Evolutionary conservation across 2,113 vertebrate species (phyloP).

Genomic region (Mellivora capensis): DNA sequence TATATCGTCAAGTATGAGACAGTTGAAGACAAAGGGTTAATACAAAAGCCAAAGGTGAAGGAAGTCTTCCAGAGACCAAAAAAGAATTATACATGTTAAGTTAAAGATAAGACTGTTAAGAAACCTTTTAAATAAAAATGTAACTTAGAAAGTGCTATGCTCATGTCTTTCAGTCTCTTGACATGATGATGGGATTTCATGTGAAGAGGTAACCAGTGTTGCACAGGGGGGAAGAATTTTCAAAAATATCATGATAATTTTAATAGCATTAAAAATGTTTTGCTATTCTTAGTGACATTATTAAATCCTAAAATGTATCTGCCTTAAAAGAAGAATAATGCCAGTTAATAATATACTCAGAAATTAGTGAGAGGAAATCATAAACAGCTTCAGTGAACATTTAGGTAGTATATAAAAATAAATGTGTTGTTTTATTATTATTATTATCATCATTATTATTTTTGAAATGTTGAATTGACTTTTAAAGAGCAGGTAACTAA

Average conservation of each 20-base stretch:
- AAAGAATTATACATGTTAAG: neutral
- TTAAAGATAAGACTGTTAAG: neutral
- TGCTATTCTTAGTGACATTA: neutral
- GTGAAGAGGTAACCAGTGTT: neutral
- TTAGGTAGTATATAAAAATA: neutral
- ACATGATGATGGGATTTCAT: neutral
- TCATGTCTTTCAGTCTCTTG: neutral
- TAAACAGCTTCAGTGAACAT: neutral
- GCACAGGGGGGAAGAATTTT: neutral
- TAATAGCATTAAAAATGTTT: neutral
- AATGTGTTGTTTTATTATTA: neutral
- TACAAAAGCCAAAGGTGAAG: neutral
- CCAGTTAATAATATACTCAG: neutral
- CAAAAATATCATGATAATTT: neutral
- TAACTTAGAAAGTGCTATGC: neutral
- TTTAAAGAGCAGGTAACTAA: neutral
- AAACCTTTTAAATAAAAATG: accelerated
- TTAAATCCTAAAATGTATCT: neutral
- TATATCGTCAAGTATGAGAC: neutral
- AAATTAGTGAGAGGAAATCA: neutral
- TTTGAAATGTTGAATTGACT: neutral
- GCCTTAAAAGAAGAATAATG: neutral
- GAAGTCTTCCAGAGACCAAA: neutral
- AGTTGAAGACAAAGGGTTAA: neutral
- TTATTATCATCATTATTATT: neutral